Base-by-base conservation (phyloP, 2,888 invertebrate genomes). In the Pachydiplax longipennis region DNA sequence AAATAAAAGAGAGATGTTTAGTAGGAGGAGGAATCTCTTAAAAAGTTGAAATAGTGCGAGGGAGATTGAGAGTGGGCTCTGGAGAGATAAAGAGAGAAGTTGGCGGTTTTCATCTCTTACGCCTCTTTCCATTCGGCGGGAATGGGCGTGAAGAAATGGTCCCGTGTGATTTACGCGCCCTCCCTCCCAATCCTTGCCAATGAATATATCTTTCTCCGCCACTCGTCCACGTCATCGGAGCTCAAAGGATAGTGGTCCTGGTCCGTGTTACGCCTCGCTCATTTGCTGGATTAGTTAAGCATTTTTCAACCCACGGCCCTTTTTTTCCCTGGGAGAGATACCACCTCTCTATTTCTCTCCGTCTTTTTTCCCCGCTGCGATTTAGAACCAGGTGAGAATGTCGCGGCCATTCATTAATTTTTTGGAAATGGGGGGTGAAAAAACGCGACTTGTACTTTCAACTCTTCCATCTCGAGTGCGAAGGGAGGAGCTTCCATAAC, bases 211-310 rank as follows among this genome's bases (percentile, higher is more conserved):
- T 61, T 87, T 65, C 61, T 61, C 61, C 53, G 35, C 53, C 35
- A n/a, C 35, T 61, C 83, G 31, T 83, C 58, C 58, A 61, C 22
- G 40, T 87, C 87, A 87, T 87, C 87, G 58, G 87, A 35, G 37
- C 65, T 87, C 87, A 83, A 83, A 58, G 53, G 53, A n/a, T 25
- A 58, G 58, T 15, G 48, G 35, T 35, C 83, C 35, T 3, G 12
- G 48, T 15, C 31, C 25, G 48, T 48, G 48, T 35, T 25, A 31
- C 31, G 58, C 65, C 31, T 58, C 65, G 18, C 58, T 61, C 87
- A 87, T 87, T 61, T 65, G 87, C 61, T 18, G 61, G 61, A 87
- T 87, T 87, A 61, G 87, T 87, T 58, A 58, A 83, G 58, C 83
- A 83, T 83, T 83, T 83, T 83, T 83, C 83, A 58, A 25, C 25